Percentiles rank a stretch among this genome's conserved stretches.
phyloP scores from a whole-genome alignment of 1,140 invertebrate genomes.

The Cydia amplana region DNA sequence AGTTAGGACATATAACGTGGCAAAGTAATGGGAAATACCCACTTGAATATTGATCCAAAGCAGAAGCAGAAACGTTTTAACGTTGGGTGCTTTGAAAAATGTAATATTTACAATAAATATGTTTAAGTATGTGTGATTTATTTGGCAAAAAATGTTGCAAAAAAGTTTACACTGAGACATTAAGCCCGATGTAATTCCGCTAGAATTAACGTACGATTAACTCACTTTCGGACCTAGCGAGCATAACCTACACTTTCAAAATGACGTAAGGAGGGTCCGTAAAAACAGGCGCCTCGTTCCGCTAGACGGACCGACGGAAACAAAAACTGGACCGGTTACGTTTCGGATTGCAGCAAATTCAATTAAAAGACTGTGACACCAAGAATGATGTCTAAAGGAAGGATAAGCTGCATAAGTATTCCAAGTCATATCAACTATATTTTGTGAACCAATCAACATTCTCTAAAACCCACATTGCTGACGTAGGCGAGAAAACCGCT shows the following conservation, averaged over 20 bases:
- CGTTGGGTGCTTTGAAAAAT: too few species aligned
- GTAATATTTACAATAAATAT: too few species aligned
- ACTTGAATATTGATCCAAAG: too few species aligned
- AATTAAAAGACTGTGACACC: not conserved
- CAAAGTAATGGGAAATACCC: too few species aligned
- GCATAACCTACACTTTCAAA: conserved; percentile 56
- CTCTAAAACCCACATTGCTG: too few species aligned
- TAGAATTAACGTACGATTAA: conserved; percentile 45
- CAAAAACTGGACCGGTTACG: conserved; percentile 40
- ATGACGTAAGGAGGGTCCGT: conserved; percentile 51
- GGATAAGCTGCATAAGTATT: not conserved
- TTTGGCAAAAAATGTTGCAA: not conserved
- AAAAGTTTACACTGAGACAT: not conserved
- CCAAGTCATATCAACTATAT: not conserved
- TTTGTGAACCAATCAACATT: not conserved
- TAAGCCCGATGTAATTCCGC: conserved; percentile 12
- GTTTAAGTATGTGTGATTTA: too few species aligned
- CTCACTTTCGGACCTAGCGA: conserved; percentile 60
- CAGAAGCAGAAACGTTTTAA: too few species aligned
- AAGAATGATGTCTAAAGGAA: not conserved
- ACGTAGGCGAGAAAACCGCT: too few species aligned
- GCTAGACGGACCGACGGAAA: conserved; percentile 47
- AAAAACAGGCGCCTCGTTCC: conserved; percentile 48
- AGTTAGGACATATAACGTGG: too few species aligned
- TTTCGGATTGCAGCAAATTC: not conserved